Evolutionary conservation across 2,797 vertebrate genomes (phyloP), one percentile per base, ranked within the genome.

Genomic region (Podarcis lilfordi): DNA sequence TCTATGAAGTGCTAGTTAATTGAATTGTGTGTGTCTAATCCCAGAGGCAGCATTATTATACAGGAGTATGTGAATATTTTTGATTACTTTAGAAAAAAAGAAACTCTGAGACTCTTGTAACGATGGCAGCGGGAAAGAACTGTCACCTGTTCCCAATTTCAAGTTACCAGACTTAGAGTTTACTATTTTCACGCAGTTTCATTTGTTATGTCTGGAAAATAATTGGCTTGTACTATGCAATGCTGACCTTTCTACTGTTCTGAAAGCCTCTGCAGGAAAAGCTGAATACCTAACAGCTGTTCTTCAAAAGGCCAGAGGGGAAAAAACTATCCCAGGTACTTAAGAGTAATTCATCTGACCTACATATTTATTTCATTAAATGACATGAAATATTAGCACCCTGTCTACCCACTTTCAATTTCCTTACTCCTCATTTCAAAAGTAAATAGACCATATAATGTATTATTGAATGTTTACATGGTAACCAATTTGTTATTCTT

Each of bases 231-330:
- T 89, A 91, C 84, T 88, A 86, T 92, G 89, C 89, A 95, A 95
- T 91, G 85, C 82, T 96, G 94, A 95, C 94, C 94, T 97, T 96
- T 97, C 88, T 86, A 91, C 93, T 94, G 88, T 94, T 91, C 90
- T 95, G 91, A 91, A 94, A 93, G 89, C 80, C 95, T 93, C 90
- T 92, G 94, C 94, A 94, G 91, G 88, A 96, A 94, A 86, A 93
- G 79, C 84, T 89, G 80, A 86, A 94, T 86, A 92, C 82, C 10
- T 90, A 95, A 93, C 92, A 96, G 94, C 93, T 96, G 95, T 92
- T 96, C 93, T 94, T 96, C 94, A 87, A 95, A 96, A 93, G 93
- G 95, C 94, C 93, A 66, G 29, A 89, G 86, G 93, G 87, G 91
- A 82, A 2, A 10, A 94, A 92, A 93, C 61, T 64, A 95, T 87